A percentile compares a stretch with the other conserved stretches of the same genome.
Conservation (phyloP, 2,888 invertebrate genomes). For the Perizoma affinitatum region DNA sequence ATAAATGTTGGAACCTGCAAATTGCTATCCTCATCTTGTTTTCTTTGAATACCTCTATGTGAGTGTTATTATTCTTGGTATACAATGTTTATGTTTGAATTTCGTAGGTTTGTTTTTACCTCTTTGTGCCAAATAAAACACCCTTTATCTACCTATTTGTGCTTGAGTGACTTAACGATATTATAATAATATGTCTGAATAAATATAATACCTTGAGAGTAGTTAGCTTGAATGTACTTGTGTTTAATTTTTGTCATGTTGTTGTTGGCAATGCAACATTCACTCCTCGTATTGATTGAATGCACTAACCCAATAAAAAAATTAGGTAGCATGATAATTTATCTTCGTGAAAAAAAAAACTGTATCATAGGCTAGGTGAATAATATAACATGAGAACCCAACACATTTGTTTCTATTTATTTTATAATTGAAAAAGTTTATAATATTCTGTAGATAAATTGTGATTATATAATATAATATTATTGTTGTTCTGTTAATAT, state of each 20-base stretch:
- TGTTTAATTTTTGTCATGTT: constrained; percentile 73
- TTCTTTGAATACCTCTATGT: constrained; percentile 14
- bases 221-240: constrained; percentile 78
- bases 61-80: constrained; percentile 16
- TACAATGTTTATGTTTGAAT: constrained; percentile 12
- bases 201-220: constrained; percentile 71
- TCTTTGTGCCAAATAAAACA: constrained; percentile 78
- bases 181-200: constrained; percentile 55
- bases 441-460: constrained; percentile 45
- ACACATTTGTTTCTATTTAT: constrained; percentile 59
- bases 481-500: constrained; percentile 40
- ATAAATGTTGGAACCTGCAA: constrained; percentile 43
- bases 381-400: constrained; percentile 74
- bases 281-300: constrained; percentile 77
- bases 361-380: constrained; percentile 82
- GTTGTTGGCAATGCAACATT: constrained; percentile 60
- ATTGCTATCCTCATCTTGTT: constrained; percentile 42
- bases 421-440: constrained; percentile 50
- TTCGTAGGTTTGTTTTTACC: constrained; percentile 39
- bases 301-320: constrained; percentile 75
- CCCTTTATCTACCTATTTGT: constrained; percentile 49
- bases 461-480: constrained; percentile 43
- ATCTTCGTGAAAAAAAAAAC: constrained; percentile 81
- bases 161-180: constrained; percentile 61
- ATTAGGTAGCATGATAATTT: constrained; percentile 83